Evolutionary conservation across 2,888 invertebrate species (phyloP).

Genomic region (Tetramorium bicarinatum): DNA sequence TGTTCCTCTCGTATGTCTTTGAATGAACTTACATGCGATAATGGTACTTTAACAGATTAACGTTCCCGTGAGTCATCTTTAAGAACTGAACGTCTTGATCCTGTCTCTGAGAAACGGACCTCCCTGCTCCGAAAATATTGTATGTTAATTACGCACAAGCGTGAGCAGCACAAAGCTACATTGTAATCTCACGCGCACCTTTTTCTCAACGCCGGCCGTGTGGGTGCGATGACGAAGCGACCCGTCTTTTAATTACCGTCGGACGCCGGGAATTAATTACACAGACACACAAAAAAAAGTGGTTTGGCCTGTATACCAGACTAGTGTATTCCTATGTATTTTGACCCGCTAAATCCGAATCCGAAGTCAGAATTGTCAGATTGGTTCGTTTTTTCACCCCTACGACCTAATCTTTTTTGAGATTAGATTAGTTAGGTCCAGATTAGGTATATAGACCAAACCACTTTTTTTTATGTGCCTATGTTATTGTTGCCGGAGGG

Average conservation of each 20-base stretch:
- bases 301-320: too few relatives aligned
- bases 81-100: slow-evolving; percentile 35
- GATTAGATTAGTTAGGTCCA: too few relatives aligned
- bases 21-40: background rate
- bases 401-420: too few relatives aligned
- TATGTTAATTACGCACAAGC: slow-evolving; percentile 47
- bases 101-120: slow-evolving; percentile 9
- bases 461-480: too few relatives aligned
- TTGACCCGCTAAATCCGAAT: too few relatives aligned
- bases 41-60: slow-evolving; percentile 28
- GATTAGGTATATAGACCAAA: too few relatives aligned
- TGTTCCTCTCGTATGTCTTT: background rate
- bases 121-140: slow-evolving; percentile 45
- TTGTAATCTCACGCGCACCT: slow-evolving; percentile 45
- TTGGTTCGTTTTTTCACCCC: too few relatives aligned
- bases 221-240: slow-evolving; percentile 71
- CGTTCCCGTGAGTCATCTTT: slow-evolving; percentile 2
- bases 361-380: too few relatives aligned
- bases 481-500: slow-evolving; percentile 65
- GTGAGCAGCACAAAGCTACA: slow-evolving; percentile 36
- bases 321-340: too few relatives aligned
- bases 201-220: slow-evolving; percentile 47
- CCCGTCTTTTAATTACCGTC: slow-evolving; percentile 72
- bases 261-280: slow-evolving; percentile 70
- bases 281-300: too few relatives aligned